Conservation (phyloP, 2,113 vertebrate species). For the Zapornia atra region DNA sequence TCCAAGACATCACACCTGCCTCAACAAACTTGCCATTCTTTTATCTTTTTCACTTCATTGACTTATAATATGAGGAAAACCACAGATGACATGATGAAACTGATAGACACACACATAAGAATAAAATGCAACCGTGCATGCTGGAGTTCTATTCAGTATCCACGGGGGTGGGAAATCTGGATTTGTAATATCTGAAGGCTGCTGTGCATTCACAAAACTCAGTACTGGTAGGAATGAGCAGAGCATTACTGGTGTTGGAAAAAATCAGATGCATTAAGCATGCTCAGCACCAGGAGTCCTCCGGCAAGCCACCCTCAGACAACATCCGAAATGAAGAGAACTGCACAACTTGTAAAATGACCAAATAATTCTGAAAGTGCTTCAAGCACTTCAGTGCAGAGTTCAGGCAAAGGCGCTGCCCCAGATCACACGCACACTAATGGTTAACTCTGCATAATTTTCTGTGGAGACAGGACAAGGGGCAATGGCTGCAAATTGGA, state of each 20-base stretch:
- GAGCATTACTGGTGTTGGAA: not conserved
- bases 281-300: not conserved
- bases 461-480: no score
- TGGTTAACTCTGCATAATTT: not conserved
- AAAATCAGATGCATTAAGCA: not conserved
- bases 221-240: not conserved
- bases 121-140: not conserved
- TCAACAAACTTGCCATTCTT: slow-evolving; percentile 6
- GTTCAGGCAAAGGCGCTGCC: not conserved
- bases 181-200: slow-evolving; percentile 24
- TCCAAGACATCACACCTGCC: slow-evolving; percentile 31
- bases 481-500: no score
- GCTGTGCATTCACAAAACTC: not conserved
- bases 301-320: not conserved
- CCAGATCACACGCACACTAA: not conserved
- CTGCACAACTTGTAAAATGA: not conserved
- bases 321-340: not conserved
- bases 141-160: not conserved
- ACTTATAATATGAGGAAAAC: slow-evolving; percentile 20
- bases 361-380: not conserved
- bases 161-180: not conserved
- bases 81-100: slow-evolving; percentile 36
- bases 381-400: not conserved
- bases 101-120: not conserved
- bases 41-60: slow-evolving; percentile 25